Evolutionary conservation across 1,140 invertebrate genomes (phyloP), one percentile per base, ranked within the genome.

Genomic region (Dolichoris vasculosae): DNA sequence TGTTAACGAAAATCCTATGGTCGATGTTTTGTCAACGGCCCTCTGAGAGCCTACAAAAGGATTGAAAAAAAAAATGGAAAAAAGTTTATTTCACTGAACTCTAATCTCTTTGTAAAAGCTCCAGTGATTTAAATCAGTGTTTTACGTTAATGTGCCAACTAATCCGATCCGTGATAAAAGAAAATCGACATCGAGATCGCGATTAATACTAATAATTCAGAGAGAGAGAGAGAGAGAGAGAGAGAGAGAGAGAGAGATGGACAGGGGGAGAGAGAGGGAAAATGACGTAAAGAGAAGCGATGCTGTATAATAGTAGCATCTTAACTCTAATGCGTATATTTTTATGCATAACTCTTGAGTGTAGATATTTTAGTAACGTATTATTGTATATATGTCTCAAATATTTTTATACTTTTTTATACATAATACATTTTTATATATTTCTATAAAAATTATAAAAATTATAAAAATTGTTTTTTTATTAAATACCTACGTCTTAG

Each of bases 351-450:
- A 88, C 87, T 86, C 87, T 87, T 87, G 71, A 84, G 87, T 91
- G 90, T 91, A 92, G 91, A 92, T 90, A 92, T 89, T 86, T 89
- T 89, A 89, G 88, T 87, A 88, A 91, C 89, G 89, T 92, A 92
- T 90, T 88, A 92, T 92, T 91, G 90, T 92, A 91, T 92, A 92
- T 90, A 92, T 92, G 91, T 83, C 88, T 88, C 84, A 75, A 88
- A 83, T 88, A 88, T 91, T 91, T 88, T 90, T 88, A 89, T 90
- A 88, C 75, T 67, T 84, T 88, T 89, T 91, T 91, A 88, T 91
- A 91, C 85, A 86, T 89, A 91, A 90, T 90, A 90, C 90, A 91
- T 82, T 82, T 80, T 81, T 83, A 83, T 76, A 81, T 87, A 88
- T 88, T 90, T 88, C 84, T 87, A 86, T 73, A 88, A 78, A 83